phyloP scores from a whole-genome alignment of 2,113 vertebrate species.

The Opisthocomus hoazin region DNA sequence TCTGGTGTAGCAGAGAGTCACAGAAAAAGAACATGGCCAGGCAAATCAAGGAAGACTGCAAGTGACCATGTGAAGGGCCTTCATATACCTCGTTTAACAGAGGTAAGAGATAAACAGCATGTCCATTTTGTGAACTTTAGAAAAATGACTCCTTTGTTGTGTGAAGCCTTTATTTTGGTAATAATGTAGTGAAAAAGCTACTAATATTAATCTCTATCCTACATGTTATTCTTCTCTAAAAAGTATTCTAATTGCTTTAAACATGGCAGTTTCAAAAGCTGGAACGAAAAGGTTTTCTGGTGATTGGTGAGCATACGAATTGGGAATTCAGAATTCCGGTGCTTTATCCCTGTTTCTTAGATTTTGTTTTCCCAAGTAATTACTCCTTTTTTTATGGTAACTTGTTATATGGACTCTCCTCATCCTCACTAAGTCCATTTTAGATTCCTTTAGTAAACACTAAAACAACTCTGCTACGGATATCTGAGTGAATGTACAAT shows the following conservation, averaged over 20 bases:
- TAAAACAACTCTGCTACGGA: neutral
- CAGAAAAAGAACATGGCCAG: conserved; percentile 91
- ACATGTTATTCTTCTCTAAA: neutral
- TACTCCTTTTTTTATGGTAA: neutral
- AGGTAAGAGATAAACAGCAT: conserved; percentile 70
- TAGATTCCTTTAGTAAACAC: neutral
- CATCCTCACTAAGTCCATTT: neutral
- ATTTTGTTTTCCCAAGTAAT: neutral
- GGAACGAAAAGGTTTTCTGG: neutral
- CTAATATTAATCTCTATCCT: neutral
- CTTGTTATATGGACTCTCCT: neutral
- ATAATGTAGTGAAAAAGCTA: neutral
- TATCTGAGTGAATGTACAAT: neutral
- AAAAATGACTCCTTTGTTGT: neutral
- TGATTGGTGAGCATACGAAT: neutral
- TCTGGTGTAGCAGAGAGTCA: conserved; percentile 89
- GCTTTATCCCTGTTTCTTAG: neutral
- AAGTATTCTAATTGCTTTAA: neutral
- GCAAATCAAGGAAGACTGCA: conserved; percentile 90
- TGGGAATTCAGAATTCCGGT: neutral
- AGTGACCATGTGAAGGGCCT: conserved; percentile 93
- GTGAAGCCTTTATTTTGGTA: neutral
- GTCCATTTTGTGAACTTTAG: rapidly evolving
- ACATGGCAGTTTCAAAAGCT: neutral
- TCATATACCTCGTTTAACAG: conserved; percentile 94